Evolutionary conservation across 2,888 invertebrate genomes (phyloP).

Genomic region (Callosobruchus maculatus): DNA sequence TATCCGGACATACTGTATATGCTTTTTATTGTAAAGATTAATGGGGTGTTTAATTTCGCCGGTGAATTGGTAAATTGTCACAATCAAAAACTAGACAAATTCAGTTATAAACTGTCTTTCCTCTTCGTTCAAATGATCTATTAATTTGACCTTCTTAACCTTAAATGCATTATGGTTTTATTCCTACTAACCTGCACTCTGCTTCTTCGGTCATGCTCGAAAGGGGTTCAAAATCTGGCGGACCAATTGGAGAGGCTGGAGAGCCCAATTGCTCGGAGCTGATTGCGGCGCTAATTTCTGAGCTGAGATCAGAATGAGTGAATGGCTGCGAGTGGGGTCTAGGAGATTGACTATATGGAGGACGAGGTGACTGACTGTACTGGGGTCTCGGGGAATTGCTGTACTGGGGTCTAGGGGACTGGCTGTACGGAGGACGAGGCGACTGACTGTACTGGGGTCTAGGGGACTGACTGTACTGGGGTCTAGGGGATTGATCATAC

Average conservation of each 20-base stretch:
- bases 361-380: conserved; percentile 37
- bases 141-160: too few relatives aligned
- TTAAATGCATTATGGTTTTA: too few relatives aligned
- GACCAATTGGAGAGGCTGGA: conserved; percentile 65
- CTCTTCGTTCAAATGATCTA: too few relatives aligned
- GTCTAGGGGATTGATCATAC: conserved; percentile 36
- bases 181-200: conserved; percentile 57
- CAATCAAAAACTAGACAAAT: too few relatives aligned
- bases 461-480: conserved; percentile 46
- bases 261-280: conserved; percentile 65
- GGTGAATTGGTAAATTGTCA: too few relatives aligned
- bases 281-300: conserved; percentile 76
- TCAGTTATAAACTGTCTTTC: too few relatives aligned
- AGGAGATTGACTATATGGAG: too few relatives aligned
- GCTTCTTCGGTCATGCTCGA: conserved; percentile 56
- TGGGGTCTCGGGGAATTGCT: conserved; percentile 38
- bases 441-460: conserved; percentile 46
- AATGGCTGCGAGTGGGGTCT: conserved; percentile 55
- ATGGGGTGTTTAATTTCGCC: too few relatives aligned
- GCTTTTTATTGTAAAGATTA: too few relatives aligned
- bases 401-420: conserved; percentile 42
- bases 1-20: too few relatives aligned
- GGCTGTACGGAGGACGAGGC: conserved; percentile 40
- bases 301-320: conserved; percentile 70
- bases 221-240: conserved; percentile 73